Conservation (phyloP, 1,140 invertebrate species). For the Pissodes strobi region DNA sequence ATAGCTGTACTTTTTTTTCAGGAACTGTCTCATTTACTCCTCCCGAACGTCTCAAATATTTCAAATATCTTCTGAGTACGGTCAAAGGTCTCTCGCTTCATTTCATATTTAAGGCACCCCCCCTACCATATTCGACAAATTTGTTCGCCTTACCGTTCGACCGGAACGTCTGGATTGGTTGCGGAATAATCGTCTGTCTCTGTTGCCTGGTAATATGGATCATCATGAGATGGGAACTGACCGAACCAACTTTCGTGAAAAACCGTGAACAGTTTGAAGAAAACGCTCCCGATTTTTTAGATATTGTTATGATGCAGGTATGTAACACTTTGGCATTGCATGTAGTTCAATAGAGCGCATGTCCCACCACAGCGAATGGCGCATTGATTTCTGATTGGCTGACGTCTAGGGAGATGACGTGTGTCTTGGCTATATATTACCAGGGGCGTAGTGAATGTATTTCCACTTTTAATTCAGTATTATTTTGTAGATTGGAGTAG, state of each 20-base stretch:
- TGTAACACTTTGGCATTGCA: no score
- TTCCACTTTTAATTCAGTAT: no score
- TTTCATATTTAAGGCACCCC: constrained; percentile 67
- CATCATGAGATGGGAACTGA: constrained; percentile 44
- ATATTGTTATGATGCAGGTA: constrained; percentile 29
- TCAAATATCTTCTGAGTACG: constrained; percentile 19
- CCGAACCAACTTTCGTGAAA: constrained; percentile 18
- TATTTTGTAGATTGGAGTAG: constrained; percentile 28
- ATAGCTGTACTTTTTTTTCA: constrained; percentile 7
- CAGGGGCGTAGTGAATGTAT: no score
- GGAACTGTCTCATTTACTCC: constrained; percentile 24
- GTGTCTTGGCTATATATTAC: no score
- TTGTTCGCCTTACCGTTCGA: constrained; percentile 66
- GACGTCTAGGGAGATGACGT: no score
- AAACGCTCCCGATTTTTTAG: constrained; percentile 13
- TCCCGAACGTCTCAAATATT: constrained; percentile 20
- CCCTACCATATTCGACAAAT: constrained; percentile 66
- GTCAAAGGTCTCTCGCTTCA: constrained; percentile 45
- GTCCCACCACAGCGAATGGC: background rate
- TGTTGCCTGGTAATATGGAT: constrained; percentile 34
- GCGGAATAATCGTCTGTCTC: constrained; percentile 26
- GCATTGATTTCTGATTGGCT: background rate
- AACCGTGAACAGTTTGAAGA: background rate
- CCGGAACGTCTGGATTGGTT: constrained; percentile 42
- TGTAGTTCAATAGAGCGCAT: background rate